A percentile compares a stretch with the other conserved stretches of the same genome.
Conservation (phyloP, 2,113 vertebrate genomes). For the Cairina moschata region DNA sequence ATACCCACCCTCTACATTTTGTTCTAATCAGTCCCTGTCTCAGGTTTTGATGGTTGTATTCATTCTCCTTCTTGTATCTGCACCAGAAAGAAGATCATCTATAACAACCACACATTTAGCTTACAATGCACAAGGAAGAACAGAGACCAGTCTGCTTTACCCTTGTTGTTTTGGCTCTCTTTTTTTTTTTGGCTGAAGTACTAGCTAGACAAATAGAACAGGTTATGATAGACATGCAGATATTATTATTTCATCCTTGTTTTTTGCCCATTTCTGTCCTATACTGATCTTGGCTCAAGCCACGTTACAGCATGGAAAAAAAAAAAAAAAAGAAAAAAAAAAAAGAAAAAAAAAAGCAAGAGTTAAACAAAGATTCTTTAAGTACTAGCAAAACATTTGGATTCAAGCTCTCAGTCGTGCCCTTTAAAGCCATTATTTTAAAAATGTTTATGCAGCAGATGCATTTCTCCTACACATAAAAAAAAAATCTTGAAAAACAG, state of each 20-base stretch:
- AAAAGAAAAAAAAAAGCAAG: background rate
- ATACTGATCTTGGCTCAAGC: background rate
- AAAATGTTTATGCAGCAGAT: conserved; percentile 30
- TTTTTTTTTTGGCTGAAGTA: background rate
- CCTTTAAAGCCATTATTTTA: conserved; percentile 1
- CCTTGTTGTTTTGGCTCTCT: background rate
- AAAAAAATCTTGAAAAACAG: conserved; percentile 65
- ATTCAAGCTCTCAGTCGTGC: background rate
- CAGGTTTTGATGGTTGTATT: background rate
- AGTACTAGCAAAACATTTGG: background rate
- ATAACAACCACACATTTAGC: background rate
- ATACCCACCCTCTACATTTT: background rate
- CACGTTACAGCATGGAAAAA: background rate
- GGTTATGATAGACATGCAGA: background rate
- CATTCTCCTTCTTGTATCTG: background rate
- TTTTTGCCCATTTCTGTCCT: background rate
- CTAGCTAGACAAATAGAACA: background rate
- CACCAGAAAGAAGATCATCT: background rate
- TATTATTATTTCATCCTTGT: background rate
- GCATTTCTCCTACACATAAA: conserved; percentile 30
- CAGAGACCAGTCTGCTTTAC: background rate
- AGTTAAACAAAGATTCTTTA: conserved; percentile 18
- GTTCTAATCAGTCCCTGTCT: background rate
- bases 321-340: background rate
- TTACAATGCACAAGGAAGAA: background rate